Evolutionary conservation across 2,113 vertebrate species (phyloP), one percentile per base, ranked within the genome.

Genomic region (Nyctibius bracteatus): DNA sequence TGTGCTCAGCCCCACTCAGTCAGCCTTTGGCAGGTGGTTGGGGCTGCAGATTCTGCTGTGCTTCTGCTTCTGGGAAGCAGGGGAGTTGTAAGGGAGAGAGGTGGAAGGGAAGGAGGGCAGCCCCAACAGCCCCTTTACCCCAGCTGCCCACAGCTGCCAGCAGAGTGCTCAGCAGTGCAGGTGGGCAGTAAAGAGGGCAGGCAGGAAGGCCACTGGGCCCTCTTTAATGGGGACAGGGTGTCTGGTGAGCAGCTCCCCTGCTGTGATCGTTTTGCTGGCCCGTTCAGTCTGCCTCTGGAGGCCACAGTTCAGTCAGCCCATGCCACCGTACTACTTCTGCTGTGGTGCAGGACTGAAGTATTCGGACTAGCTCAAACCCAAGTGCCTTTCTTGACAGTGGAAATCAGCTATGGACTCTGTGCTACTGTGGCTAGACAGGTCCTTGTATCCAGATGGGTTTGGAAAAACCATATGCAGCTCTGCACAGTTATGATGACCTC

Each of bases 401-500:
- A 74, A 62, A 37, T 67, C 47, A 67, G 41, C 63, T 52, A 15
- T 24, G 30, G 61, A 51, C 24, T 35, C 73, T 7, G 17, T 43
- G 30, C 41, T 61, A 2, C 43, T 63, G 62, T 72, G 54, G 44
- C 41, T 77, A 68, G 46, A 59, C 44, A 52, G 49, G 49, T 44
- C 58, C 30, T 71, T 52, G n/a, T 30, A 52, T 25, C 47, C 52
- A 67, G 16, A 35, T 54, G 57, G 37, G 49, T 71, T 68, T 80
- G 63, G 91, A 82, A 94, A n/a, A 92, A 65, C 49, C n/a, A 54
- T 51, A 39, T 0, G 1, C 35, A 83, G 75, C 4, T 54, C 49
- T 90, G 62, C 59, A 46, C 66, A 75, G 92, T 92, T 95, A 90
- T 15, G 44, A 59, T 91, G 71, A 72, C 74, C 62, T 91, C 74